These are phyloP conservation scores for Prunella himalayana DNA, from an alignment of 2,113 vertebrate genomes.

Conservation along the genomic window DNA sequence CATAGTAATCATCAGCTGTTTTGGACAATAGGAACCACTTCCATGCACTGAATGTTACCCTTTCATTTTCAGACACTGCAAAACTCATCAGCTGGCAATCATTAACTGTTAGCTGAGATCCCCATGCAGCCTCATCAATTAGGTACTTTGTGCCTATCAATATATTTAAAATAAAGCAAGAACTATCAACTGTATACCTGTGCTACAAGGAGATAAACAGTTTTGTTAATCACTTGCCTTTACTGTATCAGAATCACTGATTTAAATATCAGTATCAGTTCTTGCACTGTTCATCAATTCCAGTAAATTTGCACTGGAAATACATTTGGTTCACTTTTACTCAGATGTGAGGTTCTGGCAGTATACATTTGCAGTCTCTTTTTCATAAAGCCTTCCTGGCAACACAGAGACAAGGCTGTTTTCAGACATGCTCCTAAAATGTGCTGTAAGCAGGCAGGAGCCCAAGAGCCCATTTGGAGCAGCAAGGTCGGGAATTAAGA, in stretches of 20 bases:
- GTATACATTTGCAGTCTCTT: not conserved
- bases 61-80: constrained; percentile 22
- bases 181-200: not conserved
- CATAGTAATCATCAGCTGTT: not conserved
- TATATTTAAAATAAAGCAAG: not conserved
- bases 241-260: not conserved
- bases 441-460: not conserved
- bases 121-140: constrained; percentile 54
- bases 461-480: not conserved
- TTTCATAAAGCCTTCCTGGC: not conserved
- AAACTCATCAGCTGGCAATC: constrained; percentile 12
- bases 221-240: not conserved
- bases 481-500: not conserved
- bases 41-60: not conserved
- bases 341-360: not conserved
- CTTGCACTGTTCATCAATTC: not conserved
- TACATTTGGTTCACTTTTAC: not conserved
- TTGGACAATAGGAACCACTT: not conserved
- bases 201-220: not conserved
- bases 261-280: not conserved
- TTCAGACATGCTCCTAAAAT: not conserved
- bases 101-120: constrained; percentile 45
- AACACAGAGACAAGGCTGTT: not conserved
- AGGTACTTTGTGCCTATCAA: not conserved
- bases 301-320: not conserved